Percentiles rank a stretch among this genome's conserved stretches.
Evolutionary conservation across 2,888 invertebrate species (phyloP).

Genomic region (Peribatodes rhomboidaria): DNA sequence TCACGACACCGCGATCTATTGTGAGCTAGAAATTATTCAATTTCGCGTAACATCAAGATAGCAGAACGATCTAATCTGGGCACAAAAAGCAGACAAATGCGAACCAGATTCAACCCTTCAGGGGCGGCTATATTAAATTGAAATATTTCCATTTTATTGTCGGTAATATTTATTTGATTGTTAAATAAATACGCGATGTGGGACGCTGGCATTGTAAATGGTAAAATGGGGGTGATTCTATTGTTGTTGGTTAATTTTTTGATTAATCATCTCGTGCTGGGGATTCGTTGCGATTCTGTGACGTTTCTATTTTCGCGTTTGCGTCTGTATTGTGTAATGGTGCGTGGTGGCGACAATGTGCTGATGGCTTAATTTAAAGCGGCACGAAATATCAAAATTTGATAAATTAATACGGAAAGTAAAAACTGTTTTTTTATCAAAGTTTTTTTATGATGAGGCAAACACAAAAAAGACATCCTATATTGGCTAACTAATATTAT

Average conservation of each 20-base stretch:
- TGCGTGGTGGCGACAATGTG: slow-evolving; percentile 37
- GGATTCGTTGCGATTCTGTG: slow-evolving; percentile 73
- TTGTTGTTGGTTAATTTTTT: slow-evolving; percentile 86
- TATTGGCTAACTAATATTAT: too few relatives aligned
- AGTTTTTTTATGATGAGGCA: too few relatives aligned
- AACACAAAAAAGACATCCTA: too few relatives aligned
- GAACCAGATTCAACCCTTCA: slow-evolving; percentile 78
- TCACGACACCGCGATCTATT: slow-evolving; percentile 62
- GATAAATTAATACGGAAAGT: neutral
- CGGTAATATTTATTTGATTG: slow-evolving; percentile 86
- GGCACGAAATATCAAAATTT: slow-evolving; percentile 2
- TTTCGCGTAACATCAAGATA: slow-evolving; percentile 84
- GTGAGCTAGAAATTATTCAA: slow-evolving; percentile 75
- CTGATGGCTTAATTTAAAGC: slow-evolving; percentile 40
- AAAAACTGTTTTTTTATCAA: too few relatives aligned
- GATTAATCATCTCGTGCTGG: slow-evolving; percentile 82
- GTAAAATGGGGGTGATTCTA: slow-evolving; percentile 77
- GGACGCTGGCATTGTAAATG: slow-evolving; percentile 80
- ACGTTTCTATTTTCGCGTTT: slow-evolving; percentile 65
- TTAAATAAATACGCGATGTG: slow-evolving; percentile 85
- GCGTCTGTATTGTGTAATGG: slow-evolving; percentile 50
- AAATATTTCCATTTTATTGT: slow-evolving; percentile 86
- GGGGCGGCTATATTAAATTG: slow-evolving; percentile 81
- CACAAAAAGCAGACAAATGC: slow-evolving; percentile 66
- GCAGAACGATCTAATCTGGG: slow-evolving; percentile 67